Percentiles rank a stretch among this genome's conserved stretches.
phyloP scores from a whole-genome alignment of 1,140 invertebrate genomes.

The Penaeus chinensis region DNA sequence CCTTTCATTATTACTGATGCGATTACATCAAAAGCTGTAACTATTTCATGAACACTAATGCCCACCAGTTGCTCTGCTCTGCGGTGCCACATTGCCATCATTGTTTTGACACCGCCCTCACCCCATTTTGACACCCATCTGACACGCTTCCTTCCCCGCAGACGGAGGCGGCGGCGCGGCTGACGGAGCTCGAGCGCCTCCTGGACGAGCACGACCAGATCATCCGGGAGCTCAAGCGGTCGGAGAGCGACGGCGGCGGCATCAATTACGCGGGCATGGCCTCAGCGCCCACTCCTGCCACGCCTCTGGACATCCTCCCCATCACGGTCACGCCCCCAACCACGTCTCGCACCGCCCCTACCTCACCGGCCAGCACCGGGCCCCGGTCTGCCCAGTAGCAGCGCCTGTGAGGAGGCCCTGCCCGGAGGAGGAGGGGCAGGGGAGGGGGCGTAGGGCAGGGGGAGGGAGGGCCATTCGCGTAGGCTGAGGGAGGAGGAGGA shows the following conservation, averaged over 20 bases:
- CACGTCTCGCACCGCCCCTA: slow-evolving; percentile 48
- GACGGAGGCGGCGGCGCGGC: slow-evolving; percentile 59
- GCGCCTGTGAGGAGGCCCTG: neutral
- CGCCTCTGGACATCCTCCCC: slow-evolving; percentile 46
- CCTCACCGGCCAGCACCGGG: slow-evolving; percentile 42
- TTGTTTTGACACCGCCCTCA: too few relatives aligned
- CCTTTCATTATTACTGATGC: too few relatives aligned
- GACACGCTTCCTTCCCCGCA: slow-evolving; percentile 19
- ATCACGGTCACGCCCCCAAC: slow-evolving; percentile 50
- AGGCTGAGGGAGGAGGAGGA: too few relatives aligned
- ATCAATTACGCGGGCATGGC: slow-evolving; percentile 48
- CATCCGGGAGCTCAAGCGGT: slow-evolving; percentile 62
- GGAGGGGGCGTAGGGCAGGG: neutral
- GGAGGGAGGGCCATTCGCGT: neutral
- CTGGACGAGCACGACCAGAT: slow-evolving; percentile 63
- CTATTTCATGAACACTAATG: too few relatives aligned
- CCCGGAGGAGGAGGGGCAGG: slow-evolving; percentile 28
- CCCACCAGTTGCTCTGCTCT: too few relatives aligned
- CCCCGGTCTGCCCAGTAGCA: slow-evolving; percentile 44
- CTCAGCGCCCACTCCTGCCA: slow-evolving; percentile 47
- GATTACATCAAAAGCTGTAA: too few relatives aligned
- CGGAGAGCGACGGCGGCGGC: slow-evolving; percentile 55
- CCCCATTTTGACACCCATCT: neutral
- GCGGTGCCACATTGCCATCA: too few relatives aligned
- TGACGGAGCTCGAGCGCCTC: slow-evolving; percentile 61